Conservation (phyloP, 2,113 vertebrate genomes). For the Hippocampus guttulatus region DNA sequence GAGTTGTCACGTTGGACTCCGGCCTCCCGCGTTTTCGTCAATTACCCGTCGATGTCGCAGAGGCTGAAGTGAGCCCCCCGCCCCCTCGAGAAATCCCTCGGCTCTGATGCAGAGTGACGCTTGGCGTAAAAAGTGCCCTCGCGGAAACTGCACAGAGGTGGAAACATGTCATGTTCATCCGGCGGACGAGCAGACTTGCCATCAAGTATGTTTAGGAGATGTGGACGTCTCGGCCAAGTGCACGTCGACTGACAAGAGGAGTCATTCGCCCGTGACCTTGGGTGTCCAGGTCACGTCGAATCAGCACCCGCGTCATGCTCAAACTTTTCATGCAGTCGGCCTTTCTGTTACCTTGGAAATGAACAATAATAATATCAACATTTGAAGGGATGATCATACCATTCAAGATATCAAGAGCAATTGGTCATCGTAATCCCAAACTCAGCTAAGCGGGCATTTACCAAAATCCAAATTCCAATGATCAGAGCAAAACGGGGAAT, state of each 20-base stretch:
- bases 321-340: slow-evolving; percentile 11
- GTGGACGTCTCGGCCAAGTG: slow-evolving; percentile 20
- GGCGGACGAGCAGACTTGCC: slow-evolving; percentile 47
- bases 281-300: slow-evolving; percentile 28
- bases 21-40: slow-evolving; percentile 33
- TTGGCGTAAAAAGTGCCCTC: slow-evolving; percentile 52
- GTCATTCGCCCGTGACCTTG: slow-evolving; percentile 31
- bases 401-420: background rate
- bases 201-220: slow-evolving; percentile 49
- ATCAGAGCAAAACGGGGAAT: background rate
- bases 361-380: background rate
- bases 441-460: background rate
- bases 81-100: slow-evolving; percentile 13
- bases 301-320: slow-evolving; percentile 41
- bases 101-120: slow-evolving; percentile 58
- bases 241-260: slow-evolving; percentile 37
- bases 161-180: slow-evolving; percentile 59
- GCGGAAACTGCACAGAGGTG: slow-evolving; percentile 49
- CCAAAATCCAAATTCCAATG: background rate
- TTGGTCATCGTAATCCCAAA: background rate
- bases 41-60: slow-evolving; percentile 38
- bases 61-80: slow-evolving; percentile 38
- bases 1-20: slow-evolving; percentile 24
- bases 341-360: background rate
- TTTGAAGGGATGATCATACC: background rate